Evolutionary conservation across 2,113 vertebrate genomes (phyloP), one percentile per base, ranked within the genome.

Genomic region (Gymnobelideus leadbeateri): DNA sequence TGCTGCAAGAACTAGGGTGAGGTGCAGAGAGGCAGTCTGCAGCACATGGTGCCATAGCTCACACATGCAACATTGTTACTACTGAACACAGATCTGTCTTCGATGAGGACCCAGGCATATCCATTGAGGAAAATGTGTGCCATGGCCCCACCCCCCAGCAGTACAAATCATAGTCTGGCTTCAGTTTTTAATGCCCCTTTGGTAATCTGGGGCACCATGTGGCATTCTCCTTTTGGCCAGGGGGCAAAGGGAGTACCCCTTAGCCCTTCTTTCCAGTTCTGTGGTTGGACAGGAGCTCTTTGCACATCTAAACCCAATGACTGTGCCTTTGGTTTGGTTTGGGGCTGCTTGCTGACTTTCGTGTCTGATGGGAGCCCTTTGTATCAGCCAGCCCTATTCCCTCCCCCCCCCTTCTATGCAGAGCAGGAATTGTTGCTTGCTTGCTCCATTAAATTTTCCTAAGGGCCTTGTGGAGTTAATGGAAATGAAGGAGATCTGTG

Each of bases 381-480:
- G 51, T 24, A 53, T 96, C 94, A 97, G 89, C 51, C 92, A 93
- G 49, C n/a, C 50, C 84, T 50, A 6, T 25, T 61, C 91, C 53
- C 23, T 31, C 53, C 57, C 68, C 96, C 23, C 31, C 53, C 57
- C 68, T 95, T 55, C 95, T 16, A 3, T 50, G 24, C 89, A 97
- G 96, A 97, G 97, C 95, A 96, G 68, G 77, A 95, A 89, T 49
- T 92, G 77, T 92, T 95, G 94, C 95, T 96, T 91, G 51, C 95
- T 26, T 52, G 25, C 68, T 97, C 93, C 94, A 94, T 97, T 97
- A 95, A 47, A 95, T 96, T 61, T 97, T 97, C 94, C 91, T 92
- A 91, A 91, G 91, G 28, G 7, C 90, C 5, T 93, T 94, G 96
- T 96, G 93, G 57, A 96, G 77, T 97, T 68, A n/a, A 92, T 97